Evolutionary conservation across 1,140 invertebrate species (phyloP).

Genomic region (Ips nitidus): DNA sequence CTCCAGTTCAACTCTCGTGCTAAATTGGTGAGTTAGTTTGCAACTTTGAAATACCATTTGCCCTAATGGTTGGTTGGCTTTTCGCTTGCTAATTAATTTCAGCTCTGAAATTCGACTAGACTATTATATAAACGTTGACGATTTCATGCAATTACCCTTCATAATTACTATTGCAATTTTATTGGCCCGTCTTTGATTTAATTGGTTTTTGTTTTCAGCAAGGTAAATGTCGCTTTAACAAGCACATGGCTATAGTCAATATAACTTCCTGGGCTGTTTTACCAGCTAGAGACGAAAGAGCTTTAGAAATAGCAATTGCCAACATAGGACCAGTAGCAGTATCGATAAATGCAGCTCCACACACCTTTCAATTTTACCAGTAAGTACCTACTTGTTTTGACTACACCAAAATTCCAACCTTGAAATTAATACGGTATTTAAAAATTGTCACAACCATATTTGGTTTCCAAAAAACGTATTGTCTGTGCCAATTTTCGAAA

Average conservation of each 20-base stretch:
- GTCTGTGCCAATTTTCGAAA: too few species aligned
- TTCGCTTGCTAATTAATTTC: too few species aligned
- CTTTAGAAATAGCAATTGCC: slow-evolving; percentile 67
- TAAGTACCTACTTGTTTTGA: slow-evolving; percentile 52
- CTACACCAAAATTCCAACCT: slow-evolving; percentile 3
- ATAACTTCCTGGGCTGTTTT: slow-evolving; percentile 69
- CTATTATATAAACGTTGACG: too few species aligned
- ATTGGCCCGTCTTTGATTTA: neutral
- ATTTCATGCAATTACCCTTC: too few species aligned
- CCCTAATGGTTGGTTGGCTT: too few species aligned
- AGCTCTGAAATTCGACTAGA: too few species aligned
- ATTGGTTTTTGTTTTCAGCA: slow-evolving; percentile 54
- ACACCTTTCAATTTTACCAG: slow-evolving; percentile 77
- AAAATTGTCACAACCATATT: too few species aligned
- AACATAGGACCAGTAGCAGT: slow-evolving; percentile 72
- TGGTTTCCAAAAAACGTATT: too few species aligned
- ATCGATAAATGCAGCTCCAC: slow-evolving; percentile 72
- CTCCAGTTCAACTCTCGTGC: too few species aligned
- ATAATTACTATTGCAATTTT: too few species aligned
- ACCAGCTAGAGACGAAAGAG: slow-evolving; percentile 65
- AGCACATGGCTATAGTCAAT: slow-evolving; percentile 57
- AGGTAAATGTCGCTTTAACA: slow-evolving; percentile 63
- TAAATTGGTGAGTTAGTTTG: too few species aligned
- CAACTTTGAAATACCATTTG: too few species aligned
- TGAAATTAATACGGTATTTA: neutral